These are phyloP conservation scores for Suricata suricatta DNA, from an alignment of 2,113 vertebrate species.

Conservation along the genomic window DNA sequence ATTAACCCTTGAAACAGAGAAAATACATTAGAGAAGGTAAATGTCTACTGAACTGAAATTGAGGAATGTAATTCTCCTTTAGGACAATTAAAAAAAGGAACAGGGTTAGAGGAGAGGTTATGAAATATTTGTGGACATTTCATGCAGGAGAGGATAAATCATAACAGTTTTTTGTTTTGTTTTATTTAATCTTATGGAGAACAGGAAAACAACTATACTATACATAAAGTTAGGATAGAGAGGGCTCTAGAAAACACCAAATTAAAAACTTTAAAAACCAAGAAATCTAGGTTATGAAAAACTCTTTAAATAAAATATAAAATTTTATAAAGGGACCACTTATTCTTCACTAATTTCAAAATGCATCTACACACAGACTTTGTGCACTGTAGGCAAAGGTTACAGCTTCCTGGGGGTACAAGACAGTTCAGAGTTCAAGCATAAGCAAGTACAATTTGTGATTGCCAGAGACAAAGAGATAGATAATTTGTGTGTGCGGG, in stretches of 20 bases:
- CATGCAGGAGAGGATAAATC: background rate
- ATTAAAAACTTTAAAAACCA: background rate
- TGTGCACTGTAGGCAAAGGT: background rate
- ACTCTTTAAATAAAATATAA: background rate
- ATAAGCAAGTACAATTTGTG: background rate
- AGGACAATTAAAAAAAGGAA: background rate
- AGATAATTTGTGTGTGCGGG: background rate
- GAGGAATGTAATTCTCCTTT: background rate
- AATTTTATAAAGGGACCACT: background rate
- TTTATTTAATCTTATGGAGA: background rate
- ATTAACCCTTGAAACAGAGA: background rate
- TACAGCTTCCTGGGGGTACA: background rate
- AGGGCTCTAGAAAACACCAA: background rate
- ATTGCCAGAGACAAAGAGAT: background rate
- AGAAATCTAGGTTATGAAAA: background rate
- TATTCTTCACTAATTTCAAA: constrained; percentile 5
- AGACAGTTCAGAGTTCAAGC: background rate
- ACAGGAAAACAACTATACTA: background rate
- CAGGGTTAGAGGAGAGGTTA: background rate
- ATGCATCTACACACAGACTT: background rate
- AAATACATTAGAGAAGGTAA: background rate
- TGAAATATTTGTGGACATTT: background rate
- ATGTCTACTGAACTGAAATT: background rate
- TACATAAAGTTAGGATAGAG: background rate
- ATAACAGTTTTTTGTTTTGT: background rate